Conservation (phyloP, 2,113 vertebrate genomes). For the Puma concolor region DNA sequence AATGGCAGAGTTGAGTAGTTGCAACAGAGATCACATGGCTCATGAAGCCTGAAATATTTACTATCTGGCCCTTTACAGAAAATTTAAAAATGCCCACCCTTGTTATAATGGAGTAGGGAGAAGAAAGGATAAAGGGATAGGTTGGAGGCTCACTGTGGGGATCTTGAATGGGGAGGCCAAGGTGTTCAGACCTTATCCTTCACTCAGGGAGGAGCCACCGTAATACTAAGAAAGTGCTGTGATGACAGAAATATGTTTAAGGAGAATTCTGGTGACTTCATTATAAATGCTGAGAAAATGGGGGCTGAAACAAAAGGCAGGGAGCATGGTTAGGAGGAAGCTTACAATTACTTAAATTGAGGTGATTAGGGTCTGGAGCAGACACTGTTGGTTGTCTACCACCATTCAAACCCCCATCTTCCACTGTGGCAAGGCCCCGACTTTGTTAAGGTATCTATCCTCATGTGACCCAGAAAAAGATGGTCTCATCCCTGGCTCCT, state of each 20-base stretch:
- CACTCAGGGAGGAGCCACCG: background rate
- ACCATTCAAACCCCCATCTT: background rate
- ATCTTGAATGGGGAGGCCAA: background rate
- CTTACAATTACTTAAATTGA: background rate
- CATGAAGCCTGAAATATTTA: background rate
- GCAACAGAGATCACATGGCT: background rate
- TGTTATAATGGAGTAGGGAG: background rate
- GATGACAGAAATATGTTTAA: background rate
- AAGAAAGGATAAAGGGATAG: background rate
- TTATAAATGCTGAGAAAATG: background rate
- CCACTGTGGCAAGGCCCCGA: background rate
- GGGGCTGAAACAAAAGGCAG: background rate
- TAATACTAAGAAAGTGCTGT: background rate
- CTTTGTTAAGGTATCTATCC: background rate
- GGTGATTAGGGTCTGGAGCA: background rate
- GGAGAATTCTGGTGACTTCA: background rate
- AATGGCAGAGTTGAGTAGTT: background rate
- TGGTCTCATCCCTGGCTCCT: background rate
- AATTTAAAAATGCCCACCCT: background rate
- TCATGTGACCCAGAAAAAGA: background rate
- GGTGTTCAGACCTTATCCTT: background rate
- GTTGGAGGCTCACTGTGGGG: background rate
- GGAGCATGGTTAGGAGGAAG: background rate
- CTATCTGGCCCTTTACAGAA: background rate
- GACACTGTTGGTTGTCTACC: background rate